Base-by-base conservation (phyloP, 2,113 vertebrate species). In the Vulpes ferrilata region DNA sequence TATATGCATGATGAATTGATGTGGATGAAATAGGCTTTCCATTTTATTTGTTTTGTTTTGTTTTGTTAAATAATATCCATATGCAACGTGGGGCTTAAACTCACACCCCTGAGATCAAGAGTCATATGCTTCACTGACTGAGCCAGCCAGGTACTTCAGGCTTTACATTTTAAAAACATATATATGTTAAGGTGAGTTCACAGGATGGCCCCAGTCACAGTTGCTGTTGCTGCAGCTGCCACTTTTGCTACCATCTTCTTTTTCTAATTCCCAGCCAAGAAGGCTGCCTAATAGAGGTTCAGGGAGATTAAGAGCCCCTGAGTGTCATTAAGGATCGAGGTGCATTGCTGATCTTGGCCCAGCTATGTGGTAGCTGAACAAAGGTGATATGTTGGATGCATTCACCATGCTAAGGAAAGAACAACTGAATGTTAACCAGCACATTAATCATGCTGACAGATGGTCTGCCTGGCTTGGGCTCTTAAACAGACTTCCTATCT, bases 401-500 rank as follows among this genome's bases (percentile, higher is more conserved):
- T 88, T 87, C 86, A 38, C 90, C 88, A 84, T 95, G 86, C 85
- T 95, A 83, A 97, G 73, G 96, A 94, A 96, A 96, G 95, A 96
- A 81, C 57, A 94, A 57, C 73, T 1, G 16, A 88, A 80, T 94
- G 97, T 83, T 97, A 96, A 96, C 88, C 84, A 83, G 95, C 91
- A 94, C 88, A 92, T 97, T 95, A 96, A 95, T 97, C 97, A 90
- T 94, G 85, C 92, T 93, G 96, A 96, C 97, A 98, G 95, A 96
- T 97, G 90, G 96, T 92, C 73, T 91, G 78, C 90, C 87, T 98
- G 97, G 57, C 93, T 95, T 27, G 1, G 86, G 67, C 90, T 94
- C 60, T 93, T 97, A 57, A 94, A 71, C 55, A 95, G 95, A 3
- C 53, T 88, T 93, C 32, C 19, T 55, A 48, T 86, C 71, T 95